phyloP scores from a whole-genome alignment of 2,113 vertebrate species.

The Corythoichthys intestinalis region DNA sequence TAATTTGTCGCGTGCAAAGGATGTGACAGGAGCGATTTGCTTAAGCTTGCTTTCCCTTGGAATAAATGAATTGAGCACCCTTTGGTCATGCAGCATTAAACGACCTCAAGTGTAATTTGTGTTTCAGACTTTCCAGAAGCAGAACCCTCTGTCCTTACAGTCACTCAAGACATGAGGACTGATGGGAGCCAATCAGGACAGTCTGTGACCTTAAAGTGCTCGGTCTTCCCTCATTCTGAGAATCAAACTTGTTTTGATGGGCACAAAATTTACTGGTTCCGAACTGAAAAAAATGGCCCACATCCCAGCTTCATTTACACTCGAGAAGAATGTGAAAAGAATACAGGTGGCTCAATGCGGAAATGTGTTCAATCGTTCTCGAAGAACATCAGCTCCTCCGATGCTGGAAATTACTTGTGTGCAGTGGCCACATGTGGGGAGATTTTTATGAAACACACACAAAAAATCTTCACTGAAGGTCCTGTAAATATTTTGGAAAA shows the following conservation, averaged over 20 bases:
- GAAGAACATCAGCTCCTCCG: slow-evolving; percentile 16
- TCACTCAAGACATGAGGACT: not conserved
- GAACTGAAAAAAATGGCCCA: not conserved
- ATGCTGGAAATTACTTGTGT: slow-evolving; percentile 30
- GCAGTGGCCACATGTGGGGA: slow-evolving; percentile 11
- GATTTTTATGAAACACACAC: slow-evolving; percentile 16
- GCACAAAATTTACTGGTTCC: slow-evolving; percentile 41
- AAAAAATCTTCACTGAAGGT: not conserved
- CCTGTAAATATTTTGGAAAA: too few species aligned
- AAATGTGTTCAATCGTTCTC: slow-evolving; percentile 16
- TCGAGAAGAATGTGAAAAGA: not conserved
- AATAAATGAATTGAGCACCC: too few species aligned
- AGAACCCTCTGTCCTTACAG: not conserved
- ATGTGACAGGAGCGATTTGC: too few species aligned
- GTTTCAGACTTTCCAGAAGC: not conserved
- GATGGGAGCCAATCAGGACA: not conserved
- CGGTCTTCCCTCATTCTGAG: slow-evolving; percentile 18
- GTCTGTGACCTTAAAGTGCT: slow-evolving; percentile 37
- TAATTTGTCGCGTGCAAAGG: too few species aligned
- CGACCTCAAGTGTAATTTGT: too few species aligned
- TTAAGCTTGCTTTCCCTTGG: too few species aligned
- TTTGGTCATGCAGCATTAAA: too few species aligned
- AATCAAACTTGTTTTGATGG: slow-evolving; percentile 4
- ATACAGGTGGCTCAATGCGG: not conserved
- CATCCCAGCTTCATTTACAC: slow-evolving; percentile 9